Evolutionary conservation across 1,140 invertebrate genomes (phyloP), one percentile per base, ranked within the genome.

Genomic region (Antheraea mylitta): DNA sequence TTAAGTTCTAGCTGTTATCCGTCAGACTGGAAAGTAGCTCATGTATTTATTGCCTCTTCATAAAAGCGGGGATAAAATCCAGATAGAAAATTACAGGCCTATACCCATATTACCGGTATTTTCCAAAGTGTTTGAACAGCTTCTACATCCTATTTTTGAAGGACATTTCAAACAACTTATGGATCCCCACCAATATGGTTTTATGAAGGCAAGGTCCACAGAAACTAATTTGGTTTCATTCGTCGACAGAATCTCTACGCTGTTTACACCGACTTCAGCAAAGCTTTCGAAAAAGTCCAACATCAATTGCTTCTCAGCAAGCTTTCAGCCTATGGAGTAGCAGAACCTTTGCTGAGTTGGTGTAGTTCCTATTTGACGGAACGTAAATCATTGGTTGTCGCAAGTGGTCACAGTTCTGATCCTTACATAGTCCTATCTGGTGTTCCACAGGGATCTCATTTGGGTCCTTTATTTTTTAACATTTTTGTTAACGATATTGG

Each of bases 301-400:
- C 73, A 70, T 48, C 42, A 11, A 61, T 67, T 75, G 45, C 62
- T 75, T 42, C n/a, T 75, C 7, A 58, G 65, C 18, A 75, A 75
- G 45, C 64, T 72, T 30, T 30, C 22, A 30, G 22, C 22, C 22
- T 30, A 30, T 30, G 22, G 22, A 30, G 22, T 30, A 30, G 1
- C 22, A 30, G 1, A 30, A 30, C 22, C 22, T 30, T 30, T 30
- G 22, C 22, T 30, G 22, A 30, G 22, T 30, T 30, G 22, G 22
- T 30, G 22, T 30, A 30, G 22, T 30, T 30, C 22, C 22, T 30
- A 30, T 30, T 4, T 30, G 22, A 30, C 22, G 22, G 22, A 30
- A 30, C 22, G 22, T 2, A 30, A 30, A 30, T 30, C 22, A 30
- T 30, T 30, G 22, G 22, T 30, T 30, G 22, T 30, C 9, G 58